Base-by-base conservation (phyloP, 2,888 invertebrate genomes). In the Drosophila imparisetae region DNA sequence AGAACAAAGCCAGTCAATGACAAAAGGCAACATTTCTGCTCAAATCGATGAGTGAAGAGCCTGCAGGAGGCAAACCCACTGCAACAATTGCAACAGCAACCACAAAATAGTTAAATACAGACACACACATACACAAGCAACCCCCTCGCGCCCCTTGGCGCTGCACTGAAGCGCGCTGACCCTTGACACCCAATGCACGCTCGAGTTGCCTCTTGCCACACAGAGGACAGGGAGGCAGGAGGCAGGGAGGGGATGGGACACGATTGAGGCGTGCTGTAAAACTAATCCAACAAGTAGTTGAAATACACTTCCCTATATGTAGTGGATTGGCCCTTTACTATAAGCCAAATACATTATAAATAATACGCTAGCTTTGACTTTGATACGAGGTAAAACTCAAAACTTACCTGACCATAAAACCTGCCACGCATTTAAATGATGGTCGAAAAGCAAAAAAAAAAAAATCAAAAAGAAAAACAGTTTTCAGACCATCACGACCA, bases 391-490 rank as follows among this genome's bases (percentile, higher is more conserved):
- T 29, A 40, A 57, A 61, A 72, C 68, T 78, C 63, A 86, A 81
- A 84, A 81, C 72, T 83, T 83, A 75, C 70, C 78, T 75, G 74
- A 49, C 57, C 75, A 89, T 89, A 83, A 83, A 84, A 89, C 84
- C 78, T 80, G 79, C 71, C 72, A 61, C 71, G 83, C 73, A 88
- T 87, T 88, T 86, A 86, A 86, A 88, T 83, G 88, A 83, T 85
- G 79, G 30, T 40, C 61, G 30, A 48, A 54, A 32, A 45, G 29
- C 7, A 29, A 36, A 40, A 63, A 38, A 36, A 38, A 62, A 38
- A 50, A 60, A 45, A 5, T 13, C 21, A 42, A 42, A 61, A 60
- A 49, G 42, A 32, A 49, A 66, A 42, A 54, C 80, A 59, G 73
- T 83, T 85, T 75, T 74, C 81, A 85, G 79, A 62, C 78, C 77